Evolutionary conservation across 53 echinoderm and acorn worm genomes (phyloP), one percentile per base, ranked within the genome.

Genomic region (Apostichopus leukothele): DNA sequence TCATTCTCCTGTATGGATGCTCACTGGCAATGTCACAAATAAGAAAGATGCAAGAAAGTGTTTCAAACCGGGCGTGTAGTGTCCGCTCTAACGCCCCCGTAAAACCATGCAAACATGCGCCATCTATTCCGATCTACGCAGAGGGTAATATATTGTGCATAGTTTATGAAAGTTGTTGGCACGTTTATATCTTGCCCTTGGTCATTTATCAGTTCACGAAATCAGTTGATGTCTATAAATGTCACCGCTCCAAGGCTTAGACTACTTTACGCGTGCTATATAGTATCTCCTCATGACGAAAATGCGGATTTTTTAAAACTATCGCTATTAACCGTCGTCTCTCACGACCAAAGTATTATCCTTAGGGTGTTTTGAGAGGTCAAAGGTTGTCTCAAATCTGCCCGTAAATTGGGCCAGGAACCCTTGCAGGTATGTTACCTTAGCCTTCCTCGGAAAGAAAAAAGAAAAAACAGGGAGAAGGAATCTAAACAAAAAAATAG

Each of bases 401-500:
- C 71, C 71, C 77, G 50, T 21, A 76, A 76, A 76, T 76, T 76
- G 77, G 77, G 77, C 77, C 77, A 76, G 50, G 7, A 39, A 51
- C 27, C 53, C 85, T 66, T 60, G 67, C 66, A 85, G 85, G 85
- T 66, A 85, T 85, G 67, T 85, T 59, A 81, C 59, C 54, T 54
- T 59, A 81, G 81, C 81, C 81, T 81, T 59, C 20, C 81, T 59
- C 59, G 20, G 39, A 39, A 39, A 39, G 39, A 39, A 3, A 3
- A 39, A 39, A 39, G 39, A 39, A 79, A 81, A 25, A 54, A 81
- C 81, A 54, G n/a, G 81, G 59, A 59, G 23, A 81, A n/a, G 50
- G 23, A 51, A 67, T 85, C 68, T 26, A 39, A 63, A 85, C 68
- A 67, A 67, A 85, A 85, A 85, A 50, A 66, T 2, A 13, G 84